Evolutionary conservation across 2,888 invertebrate genomes (phyloP), one percentile per base, ranked within the genome.

Genomic region (Heteropelma amictum): DNA sequence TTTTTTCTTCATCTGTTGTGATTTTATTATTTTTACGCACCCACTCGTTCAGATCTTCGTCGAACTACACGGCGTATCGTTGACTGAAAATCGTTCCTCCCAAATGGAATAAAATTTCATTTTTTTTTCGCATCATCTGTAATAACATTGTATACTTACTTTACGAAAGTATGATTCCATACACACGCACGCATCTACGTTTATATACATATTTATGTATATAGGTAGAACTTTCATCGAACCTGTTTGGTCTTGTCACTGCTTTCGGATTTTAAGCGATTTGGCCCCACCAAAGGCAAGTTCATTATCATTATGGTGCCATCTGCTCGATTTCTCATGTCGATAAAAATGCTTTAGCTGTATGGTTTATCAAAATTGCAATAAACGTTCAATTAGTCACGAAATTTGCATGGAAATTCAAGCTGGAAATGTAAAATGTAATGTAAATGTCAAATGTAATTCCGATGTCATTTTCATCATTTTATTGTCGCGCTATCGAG

Each of bases 151-250:
- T 28, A 47, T 30, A 10, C 23, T n/a, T 14, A 42, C 51, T 28
- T 38, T 17, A 21, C 19, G 28, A 28, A 28, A 8, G 54, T 35
- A n/a, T n/a, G n/a, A n/a, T n/a, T n/a, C n/a, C n/a, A n/a, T n/a
- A n/a, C n/a, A n/a, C n/a, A n/a, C n/a, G n/a, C n/a, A n/a, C n/a
- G n/a, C 35, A 53, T 42, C 12, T 21, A 21, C 12, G 12, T 33
- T 23, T 42, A 12, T 45, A 21, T 14, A 45, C 33, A 26, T 6
- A 21, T 26, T 30, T 54, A 54, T 8, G 42, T 30, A 45, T 56
- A 26, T 35, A 51, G 42, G 69, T 60, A 79, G 49, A 80, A 82
- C 81, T 83, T 83, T 82, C 82, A 79, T 83, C 78, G 76, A 65
- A 78, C 80, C 72, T 77, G 79, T 79, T 79, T 69, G 68, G 58